Percentiles rank a stretch among this genome's conserved stretches.
Conservation (phyloP, 2,113 vertebrate genomes). For the Ictalurus punctatus region DNA sequence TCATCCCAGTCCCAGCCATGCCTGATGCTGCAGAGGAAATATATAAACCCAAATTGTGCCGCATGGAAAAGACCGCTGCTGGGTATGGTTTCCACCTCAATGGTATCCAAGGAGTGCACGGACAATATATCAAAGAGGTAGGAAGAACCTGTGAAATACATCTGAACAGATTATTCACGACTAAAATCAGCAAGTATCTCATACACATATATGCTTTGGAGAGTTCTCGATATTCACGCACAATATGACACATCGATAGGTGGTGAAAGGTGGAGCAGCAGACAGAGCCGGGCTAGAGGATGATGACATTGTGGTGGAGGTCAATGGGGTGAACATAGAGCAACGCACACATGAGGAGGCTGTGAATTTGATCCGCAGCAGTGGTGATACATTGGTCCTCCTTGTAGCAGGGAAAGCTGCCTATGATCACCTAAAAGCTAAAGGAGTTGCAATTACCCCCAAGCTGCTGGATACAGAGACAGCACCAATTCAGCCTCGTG, state of each 20-base stretch:
- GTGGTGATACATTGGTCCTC: slow-evolving; percentile 74
- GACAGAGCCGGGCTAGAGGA: slow-evolving; percentile 80
- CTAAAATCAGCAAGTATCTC: not conserved
- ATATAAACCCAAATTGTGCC: slow-evolving; percentile 84
- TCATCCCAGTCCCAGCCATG: slow-evolving; percentile 20
- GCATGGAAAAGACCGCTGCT: slow-evolving; percentile 74
- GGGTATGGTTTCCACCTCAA: slow-evolving; percentile 92
- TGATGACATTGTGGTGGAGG: slow-evolving; percentile 83
- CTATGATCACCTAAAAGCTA: slow-evolving; percentile 76
- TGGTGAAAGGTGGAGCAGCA: slow-evolving; percentile 77
- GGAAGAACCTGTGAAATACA: not conserved
- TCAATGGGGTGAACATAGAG: slow-evolving; percentile 82
- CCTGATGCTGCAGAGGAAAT: slow-evolving; percentile 53
- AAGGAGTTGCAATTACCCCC: slow-evolving; percentile 74
- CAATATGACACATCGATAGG: slow-evolving; percentile 66
- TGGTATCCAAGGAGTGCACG: slow-evolving; percentile 74
- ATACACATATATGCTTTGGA: not conserved
- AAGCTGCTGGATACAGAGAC: slow-evolving; percentile 57
- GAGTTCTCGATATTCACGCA: not conserved
- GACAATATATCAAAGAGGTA: slow-evolving; percentile 84
- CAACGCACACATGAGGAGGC: slow-evolving; percentile 77
- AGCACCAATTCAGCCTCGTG: slow-evolving; percentile 40
- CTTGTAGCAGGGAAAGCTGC: slow-evolving; percentile 77
- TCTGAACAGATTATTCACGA: not conserved
- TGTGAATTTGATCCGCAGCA: slow-evolving; percentile 76